Evolutionary conservation across 2,888 invertebrate species (phyloP), one percentile per base, ranked within the genome.

Genomic region (Operophtera brumata): DNA sequence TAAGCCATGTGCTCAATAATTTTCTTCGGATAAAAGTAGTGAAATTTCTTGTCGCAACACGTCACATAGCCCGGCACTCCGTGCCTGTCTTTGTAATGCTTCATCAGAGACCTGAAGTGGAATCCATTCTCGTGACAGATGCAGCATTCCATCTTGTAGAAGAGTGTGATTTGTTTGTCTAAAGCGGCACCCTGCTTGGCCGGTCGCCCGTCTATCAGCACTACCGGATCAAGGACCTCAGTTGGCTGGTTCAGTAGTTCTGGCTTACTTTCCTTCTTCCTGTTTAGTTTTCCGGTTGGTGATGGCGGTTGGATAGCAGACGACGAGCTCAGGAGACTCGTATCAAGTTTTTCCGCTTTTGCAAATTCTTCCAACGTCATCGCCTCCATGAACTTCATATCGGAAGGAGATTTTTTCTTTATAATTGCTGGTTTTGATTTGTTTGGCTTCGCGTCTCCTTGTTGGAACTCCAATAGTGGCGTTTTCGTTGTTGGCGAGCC

Each of bases 1-100:
- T 71, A 89, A 3, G 90, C 90, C 90, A 90, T 90, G 59, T 90
- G 90, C 64, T 90, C 90, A 41, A 90, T 88, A 45, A 90, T 88
- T 68, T 84, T 90, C 66, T 86, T 90, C 0, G 90, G 89, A 64
- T 86, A 87, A 62, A 90, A 90, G 58, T 88, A 90, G 61, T 90
- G 90, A 65, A 88, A 88, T 60, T 90, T 89, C 69, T 88, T 90
- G 1, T 87, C 82, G 57, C 90, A 90, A 59, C 90, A 90, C 4
- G 86, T 79, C 1, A 90, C 86, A 56, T 90, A 90, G 40, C 90
- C 90, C 0, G 90, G 90, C 6, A 90, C 90, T 0, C 90, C 90
- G 54, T 90, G 90, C 50, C 88, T 75, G 1, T 90, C 89, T 65
- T 87, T 90, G 67, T 90, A 90, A 67, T 90, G 90, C 65, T 80